Conservation (phyloP, 1,140 invertebrate genomes). For the Drosophila grimshawi region DNA sequence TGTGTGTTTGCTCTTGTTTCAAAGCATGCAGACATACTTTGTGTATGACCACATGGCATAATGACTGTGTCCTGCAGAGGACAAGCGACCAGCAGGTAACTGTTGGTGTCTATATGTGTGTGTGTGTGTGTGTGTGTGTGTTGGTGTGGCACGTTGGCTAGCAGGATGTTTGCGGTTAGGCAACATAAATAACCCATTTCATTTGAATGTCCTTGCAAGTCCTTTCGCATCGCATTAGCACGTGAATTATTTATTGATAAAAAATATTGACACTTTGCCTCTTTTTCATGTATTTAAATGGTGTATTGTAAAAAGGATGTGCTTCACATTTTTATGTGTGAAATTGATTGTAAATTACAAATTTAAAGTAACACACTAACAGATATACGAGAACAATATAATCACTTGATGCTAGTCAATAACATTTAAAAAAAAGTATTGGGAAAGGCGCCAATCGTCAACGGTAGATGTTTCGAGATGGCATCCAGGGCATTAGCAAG, state of each 20-base stretch:
- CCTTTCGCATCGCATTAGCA: slow-evolving; percentile 6
- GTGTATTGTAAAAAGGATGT: no score
- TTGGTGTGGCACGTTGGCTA: not conserved
- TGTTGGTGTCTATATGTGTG: not conserved
- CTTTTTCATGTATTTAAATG: no score
- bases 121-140: slow-evolving; percentile 19
- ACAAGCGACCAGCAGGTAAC: slow-evolving; percentile 27
- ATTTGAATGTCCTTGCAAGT: slow-evolving; percentile 6
- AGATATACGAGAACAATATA: no score
- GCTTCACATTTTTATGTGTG: no score
- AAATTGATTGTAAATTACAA: no score
- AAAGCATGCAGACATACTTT: slow-evolving; percentile 68
- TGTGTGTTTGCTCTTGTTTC: slow-evolving; percentile 40
- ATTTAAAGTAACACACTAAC: no score
- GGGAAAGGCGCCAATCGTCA: no score
- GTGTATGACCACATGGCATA: slow-evolving; percentile 75
- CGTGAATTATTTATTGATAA: slow-evolving; percentile 12
- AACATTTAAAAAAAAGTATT: no score
- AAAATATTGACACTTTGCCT: not conserved
- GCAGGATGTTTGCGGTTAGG: slow-evolving; percentile 49
- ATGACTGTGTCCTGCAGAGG: slow-evolving; percentile 52
- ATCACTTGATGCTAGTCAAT: no score
- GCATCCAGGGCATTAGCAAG: no score
- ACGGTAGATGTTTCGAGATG: no score
- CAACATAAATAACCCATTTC: slow-evolving; percentile 14